phyloP scores from a whole-genome alignment of 2,797 vertebrate species.

The Psittacula echo region DNA sequence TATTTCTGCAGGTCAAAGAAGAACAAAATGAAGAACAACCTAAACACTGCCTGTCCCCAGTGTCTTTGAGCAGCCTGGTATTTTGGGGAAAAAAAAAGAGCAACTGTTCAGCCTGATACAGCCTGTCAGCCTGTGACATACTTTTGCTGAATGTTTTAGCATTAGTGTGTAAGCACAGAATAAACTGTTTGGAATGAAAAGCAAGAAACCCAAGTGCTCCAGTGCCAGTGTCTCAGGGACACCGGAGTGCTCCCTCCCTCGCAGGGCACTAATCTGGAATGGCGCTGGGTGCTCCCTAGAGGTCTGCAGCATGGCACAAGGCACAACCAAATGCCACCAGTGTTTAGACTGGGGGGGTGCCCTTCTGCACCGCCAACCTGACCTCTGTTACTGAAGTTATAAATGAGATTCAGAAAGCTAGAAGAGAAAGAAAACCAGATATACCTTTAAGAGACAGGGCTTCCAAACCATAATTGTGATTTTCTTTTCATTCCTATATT shows the following conservation, averaged over 20 bases:
- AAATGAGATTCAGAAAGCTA: not conserved
- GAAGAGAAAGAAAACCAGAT: not conserved
- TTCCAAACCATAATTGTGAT: not conserved
- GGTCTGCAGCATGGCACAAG: not conserved
- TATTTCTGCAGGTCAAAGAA: slow-evolving; percentile 45
- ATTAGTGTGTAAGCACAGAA: not conserved
- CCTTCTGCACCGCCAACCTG: not conserved
- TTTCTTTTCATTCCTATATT: slow-evolving; percentile 3
- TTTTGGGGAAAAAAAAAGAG: not conserved
- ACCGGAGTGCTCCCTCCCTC: fast-evolving
- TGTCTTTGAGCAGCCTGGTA: not conserved
- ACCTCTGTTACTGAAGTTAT: not conserved
- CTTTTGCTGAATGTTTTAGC: slow-evolving; percentile 29
- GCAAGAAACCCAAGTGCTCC: not conserved
- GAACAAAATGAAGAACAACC: slow-evolving; percentile 40
- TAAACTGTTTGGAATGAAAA: not conserved
- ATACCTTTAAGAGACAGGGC: not conserved
- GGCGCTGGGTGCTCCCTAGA: not conserved
- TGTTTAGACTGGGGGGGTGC: fast-evolving
- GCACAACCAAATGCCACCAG: not conserved
- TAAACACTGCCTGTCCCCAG: not conserved
- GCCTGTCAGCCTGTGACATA: not conserved
- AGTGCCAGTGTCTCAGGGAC: not conserved
- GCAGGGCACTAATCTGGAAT: fast-evolving
- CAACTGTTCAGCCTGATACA: not conserved